Base-by-base conservation (phyloP, 23 tunicate genomes). In the Ciona savignyi region DNA sequence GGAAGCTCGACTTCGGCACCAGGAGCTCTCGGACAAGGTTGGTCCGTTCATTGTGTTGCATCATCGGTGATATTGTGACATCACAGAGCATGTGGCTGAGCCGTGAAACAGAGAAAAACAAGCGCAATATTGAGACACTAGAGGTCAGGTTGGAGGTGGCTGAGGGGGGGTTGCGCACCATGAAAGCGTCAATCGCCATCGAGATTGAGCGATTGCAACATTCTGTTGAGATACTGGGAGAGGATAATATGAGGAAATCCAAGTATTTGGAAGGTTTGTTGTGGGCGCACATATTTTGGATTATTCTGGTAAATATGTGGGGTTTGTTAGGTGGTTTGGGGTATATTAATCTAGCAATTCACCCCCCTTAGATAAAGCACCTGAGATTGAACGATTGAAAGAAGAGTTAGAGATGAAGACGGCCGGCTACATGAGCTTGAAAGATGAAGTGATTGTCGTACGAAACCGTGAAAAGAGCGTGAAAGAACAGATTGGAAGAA, bases 401-500 rank as follows among this genome's bases (percentile, higher is more conserved):
- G 65, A 21, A 48, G 75, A 80, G 20, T 21, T 62, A 6, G 93
- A 86, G n/a, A 60, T 23, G 27, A 33, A 35, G 9, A 62, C 34
- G 29, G 35, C 60, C 25, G 93, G 80, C 60, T 86, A 86, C 77
- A 67, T 33, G 34, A n/a, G 33, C 2, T 24, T 30, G 66, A 86
- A 86, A 34, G 63, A 74, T 32, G 84, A 86, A 68, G 84, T 86
- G 62, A 73, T 86, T 25, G 67, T 81, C 27, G 76, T 86, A 11
- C 35, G 93, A 25, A 86, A 86, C 48, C 72, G 73, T 64, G 86
- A 86, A 51, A 86, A 86, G 51, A 80, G 93, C 32, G 73, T 79
- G 42, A 77, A 65, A 6, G 93, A 86, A 25, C 81, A 80, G 62
- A 75, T 81, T 6, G 74, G 34, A 20, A 69, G 93, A 68, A 70